Evolutionary conservation across 1,140 invertebrate species (phyloP), one percentile per base, ranked within the genome.

Genomic region (Pseudomyrmex cubaensis): DNA sequence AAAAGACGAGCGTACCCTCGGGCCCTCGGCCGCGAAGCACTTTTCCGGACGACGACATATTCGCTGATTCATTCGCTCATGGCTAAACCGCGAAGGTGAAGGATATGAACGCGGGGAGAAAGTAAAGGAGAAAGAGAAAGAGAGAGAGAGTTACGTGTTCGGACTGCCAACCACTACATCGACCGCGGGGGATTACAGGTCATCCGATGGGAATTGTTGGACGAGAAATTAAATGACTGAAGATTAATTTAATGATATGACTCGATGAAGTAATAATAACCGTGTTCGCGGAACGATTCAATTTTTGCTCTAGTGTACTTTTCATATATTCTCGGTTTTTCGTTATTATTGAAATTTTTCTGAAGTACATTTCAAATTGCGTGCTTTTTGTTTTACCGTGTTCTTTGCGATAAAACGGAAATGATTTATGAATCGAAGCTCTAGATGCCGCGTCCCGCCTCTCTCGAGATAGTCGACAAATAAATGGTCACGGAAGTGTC

Each of bases 61-160:
- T 64, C 82, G 63, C 63, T 48, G 83, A 85, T 90, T 89, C 85
- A 89, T 89, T 87, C 88, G 72, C 88, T 83, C 72, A 84, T n/a
- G 44, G 25, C 69, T 50, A 69, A 87, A 56, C 77, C 75, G 70
- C 59, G 70, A 54, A 61, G 44, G 15, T 50, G 52, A 54, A 64
- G 86, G 82, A 86, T 86, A 86, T 86, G 82, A 82, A 59, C 70
- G 56, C 61, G 61, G 44, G 5, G 35, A 35, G 35, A 35, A 35
- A 35, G 35, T 35, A 7, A 35, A 5, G 35, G 35, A 35, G 35
- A 7, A 35, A 35, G 35, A 35, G 35, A 35, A 0, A 35, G 35
- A 35, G 5, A 35, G 35, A 35, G 4, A 35, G 35, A 35, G 17
- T 66, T 85, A 87, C 86, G 85, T 87, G 86, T 72, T 62, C 20